These are phyloP conservation scores for Plecturocebus donacophilus DNA, from an alignment of 2,113 vertebrate genomes.

Conservation along the genomic window DNA sequence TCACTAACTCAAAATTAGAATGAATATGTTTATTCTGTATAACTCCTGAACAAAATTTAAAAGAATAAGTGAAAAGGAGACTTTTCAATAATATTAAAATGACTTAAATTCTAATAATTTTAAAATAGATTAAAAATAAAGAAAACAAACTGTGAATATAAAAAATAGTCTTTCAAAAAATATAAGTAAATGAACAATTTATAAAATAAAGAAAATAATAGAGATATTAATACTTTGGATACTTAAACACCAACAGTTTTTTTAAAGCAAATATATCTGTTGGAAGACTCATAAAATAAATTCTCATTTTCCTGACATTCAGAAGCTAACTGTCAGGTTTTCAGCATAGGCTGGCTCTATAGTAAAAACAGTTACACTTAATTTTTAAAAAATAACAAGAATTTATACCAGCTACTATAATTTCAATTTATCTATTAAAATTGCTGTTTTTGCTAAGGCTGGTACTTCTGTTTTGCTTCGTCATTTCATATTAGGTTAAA, in stretches of 20 bases:
- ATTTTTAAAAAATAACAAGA: neutral
- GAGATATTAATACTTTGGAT: neutral
- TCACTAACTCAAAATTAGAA: neutral
- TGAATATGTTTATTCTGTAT: neutral
- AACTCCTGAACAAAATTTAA: neutral
- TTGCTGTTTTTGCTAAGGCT: neutral
- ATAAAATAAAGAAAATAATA: neutral
- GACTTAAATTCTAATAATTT: neutral
- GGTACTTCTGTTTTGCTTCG: neutral
- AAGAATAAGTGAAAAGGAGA: neutral
- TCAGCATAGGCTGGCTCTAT: fast-evolving
- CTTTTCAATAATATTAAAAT: slow-evolving; percentile 31
- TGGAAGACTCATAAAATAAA: neutral
- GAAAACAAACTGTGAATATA: neutral
- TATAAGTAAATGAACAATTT: neutral
- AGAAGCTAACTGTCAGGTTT: neutral
- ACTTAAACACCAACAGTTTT: neutral
- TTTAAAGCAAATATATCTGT: neutral
- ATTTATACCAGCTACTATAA: neutral
- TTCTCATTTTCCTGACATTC: neutral
- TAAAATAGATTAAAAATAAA: neutral
- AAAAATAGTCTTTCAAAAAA: neutral
- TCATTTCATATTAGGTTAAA: slow-evolving; percentile 19
- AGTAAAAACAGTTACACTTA: neutral
- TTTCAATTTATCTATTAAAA: neutral